Percentiles rank a stretch among this genome's conserved stretches.
Conservation (phyloP, 2,888 invertebrate genomes). For the Drosophila prostipennis region DNA sequence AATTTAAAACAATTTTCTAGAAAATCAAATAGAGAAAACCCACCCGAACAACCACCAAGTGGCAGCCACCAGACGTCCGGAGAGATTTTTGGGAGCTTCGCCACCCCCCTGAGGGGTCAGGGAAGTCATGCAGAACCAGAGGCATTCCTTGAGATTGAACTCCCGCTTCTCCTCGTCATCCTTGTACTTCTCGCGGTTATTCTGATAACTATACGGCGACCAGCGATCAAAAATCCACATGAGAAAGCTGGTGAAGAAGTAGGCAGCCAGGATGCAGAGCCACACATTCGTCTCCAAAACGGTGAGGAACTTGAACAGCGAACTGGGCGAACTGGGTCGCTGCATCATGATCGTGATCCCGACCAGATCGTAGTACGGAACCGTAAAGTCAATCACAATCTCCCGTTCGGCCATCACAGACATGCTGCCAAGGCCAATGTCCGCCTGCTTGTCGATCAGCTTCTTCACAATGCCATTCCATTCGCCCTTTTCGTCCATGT, state of each 20-base stretch:
- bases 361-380: constrained; percentile 98
- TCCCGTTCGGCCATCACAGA: constrained; percentile 99
- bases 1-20: neutral
- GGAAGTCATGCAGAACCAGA: constrained; percentile 99
- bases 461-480: constrained; percentile 95
- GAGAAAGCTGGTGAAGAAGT: constrained; percentile 96
- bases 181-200: constrained; percentile 95
- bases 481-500: constrained; percentile 93
- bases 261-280: constrained; percentile 97
- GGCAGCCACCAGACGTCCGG: constrained; percentile 96
- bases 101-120: constrained; percentile 97
- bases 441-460: constrained; percentile 93
- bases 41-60: constrained; percentile 99
- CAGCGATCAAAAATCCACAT: constrained; percentile 99
- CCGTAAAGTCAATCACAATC: constrained; percentile 98
- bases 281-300: constrained; percentile 98
- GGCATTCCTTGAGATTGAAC: constrained; percentile 97
- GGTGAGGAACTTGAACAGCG: constrained; percentile 97
- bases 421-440: constrained; percentile 96
- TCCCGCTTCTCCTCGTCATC: constrained; percentile 97
- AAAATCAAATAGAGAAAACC: neutral
- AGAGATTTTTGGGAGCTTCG: constrained; percentile 97
- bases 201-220: constrained; percentile 98
- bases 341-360: constrained; percentile 98
- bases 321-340: constrained; percentile 94